Conservation (phyloP, 2,888 invertebrate genomes). For the Mimas tiliae region DNA sequence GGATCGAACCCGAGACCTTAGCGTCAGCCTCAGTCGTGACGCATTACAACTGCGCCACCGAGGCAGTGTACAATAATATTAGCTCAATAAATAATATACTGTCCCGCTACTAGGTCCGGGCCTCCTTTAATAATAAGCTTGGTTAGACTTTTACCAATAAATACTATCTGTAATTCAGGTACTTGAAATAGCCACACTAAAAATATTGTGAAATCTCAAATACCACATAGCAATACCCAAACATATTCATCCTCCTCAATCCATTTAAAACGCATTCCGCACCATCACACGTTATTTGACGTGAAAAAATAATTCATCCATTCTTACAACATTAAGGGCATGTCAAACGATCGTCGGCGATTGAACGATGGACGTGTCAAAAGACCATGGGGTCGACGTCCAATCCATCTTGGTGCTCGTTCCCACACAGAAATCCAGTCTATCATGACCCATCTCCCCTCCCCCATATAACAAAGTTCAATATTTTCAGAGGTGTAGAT, state of each 20-base stretch:
- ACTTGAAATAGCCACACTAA: too few relatives aligned
- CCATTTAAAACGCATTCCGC: constrained; percentile 19
- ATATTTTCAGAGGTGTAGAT: constrained; percentile 21
- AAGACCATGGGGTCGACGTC: constrained; percentile 73
- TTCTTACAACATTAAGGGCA: constrained; percentile 50
- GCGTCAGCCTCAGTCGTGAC: too few relatives aligned
- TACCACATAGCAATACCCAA: background rate
- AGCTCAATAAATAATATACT: too few relatives aligned
- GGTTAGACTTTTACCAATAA: too few relatives aligned
- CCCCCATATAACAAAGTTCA: constrained; percentile 18
- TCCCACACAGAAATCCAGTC: constrained; percentile 54
- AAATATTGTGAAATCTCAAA: too few relatives aligned
- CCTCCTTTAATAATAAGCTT: too few relatives aligned
- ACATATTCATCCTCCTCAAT: constrained; percentile 5
- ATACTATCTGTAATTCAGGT: too few relatives aligned
- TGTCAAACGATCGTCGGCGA: constrained; percentile 75
- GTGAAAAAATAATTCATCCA: constrained; percentile 72
- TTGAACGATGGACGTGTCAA: constrained; percentile 80
- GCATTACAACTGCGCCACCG: too few relatives aligned
- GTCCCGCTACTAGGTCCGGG: too few relatives aligned
- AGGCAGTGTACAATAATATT: too few relatives aligned
- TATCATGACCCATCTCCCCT: constrained; percentile 43
- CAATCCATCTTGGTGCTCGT: constrained; percentile 77
- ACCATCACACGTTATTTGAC: constrained; percentile 42
- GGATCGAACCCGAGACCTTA: too few relatives aligned